Base-by-base conservation (phyloP, 23 tunicate species). In the Phallusia fumigata region DNA sequence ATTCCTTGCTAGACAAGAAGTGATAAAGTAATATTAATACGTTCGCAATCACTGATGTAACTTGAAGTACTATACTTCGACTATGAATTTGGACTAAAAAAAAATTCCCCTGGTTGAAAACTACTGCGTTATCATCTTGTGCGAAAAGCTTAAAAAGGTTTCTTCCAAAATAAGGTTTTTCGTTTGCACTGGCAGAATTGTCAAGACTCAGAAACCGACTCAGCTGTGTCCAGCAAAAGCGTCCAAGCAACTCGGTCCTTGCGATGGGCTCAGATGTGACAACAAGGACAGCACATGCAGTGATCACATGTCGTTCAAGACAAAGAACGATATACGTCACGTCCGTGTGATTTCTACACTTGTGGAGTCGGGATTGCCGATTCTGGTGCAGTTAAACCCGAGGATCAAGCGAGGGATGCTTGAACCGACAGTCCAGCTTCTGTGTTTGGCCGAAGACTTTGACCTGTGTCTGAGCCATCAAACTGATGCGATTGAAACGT, bases 331-430 rank as follows among this genome's bases (percentile, higher is more conserved):
- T 10, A 85, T 90, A n/a, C 35, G 33, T 8, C 95, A 90, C 53
- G 74, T 51, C n/a, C 95, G 95, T 6, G 82, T 32, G 47, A 85
- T 90, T 72, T 85, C 81, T 24, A 81, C 73, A 65, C 6, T 78
- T 0, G 77, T 90, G 16, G 31, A 30, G 16, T 69, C 79, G 22
- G 95, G 95, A 33, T 52, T 49, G 5, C 77, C 86, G 5, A n/a
- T 90, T 21, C 34, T 73, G 30, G 86, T 90, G 2, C 95, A 90
- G 82, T 74, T 90, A 65, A 80, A 76, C 45, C 86, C 81, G 45
- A 69, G 32, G 18, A 83, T 82, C 26, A 35, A 81, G 34, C 31
- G 64, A 8, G 80, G 79, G 16, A 50, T 85, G 22, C 53, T 74
- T 0, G 76, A 52, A 45, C 95, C 95, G 12, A 85, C 76, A 21